phyloP scores from a whole-genome alignment of 2,888 invertebrate genomes.

The Linyphia triangularis region DNA sequence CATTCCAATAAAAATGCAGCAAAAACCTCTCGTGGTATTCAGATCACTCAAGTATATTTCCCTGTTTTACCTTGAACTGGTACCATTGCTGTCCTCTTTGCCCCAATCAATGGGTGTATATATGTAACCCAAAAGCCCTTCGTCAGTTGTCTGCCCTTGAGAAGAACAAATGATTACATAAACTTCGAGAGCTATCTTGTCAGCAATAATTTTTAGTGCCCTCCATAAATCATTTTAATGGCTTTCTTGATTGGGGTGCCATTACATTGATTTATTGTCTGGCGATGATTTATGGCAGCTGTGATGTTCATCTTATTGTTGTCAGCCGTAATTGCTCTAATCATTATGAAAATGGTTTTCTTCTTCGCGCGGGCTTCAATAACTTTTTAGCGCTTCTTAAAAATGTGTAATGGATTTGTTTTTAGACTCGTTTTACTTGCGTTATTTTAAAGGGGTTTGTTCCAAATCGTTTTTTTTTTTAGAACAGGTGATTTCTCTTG shows the following conservation, averaged over 20 bases:
- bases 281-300: conserved; percentile 12
- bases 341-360: background rate
- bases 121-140: background rate
- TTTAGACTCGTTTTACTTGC: too few relatives aligned
- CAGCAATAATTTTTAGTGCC: conserved; percentile 38
- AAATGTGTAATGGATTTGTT: background rate
- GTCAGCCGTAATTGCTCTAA: conserved; percentile 42
- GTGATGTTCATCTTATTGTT: conserved; percentile 43
- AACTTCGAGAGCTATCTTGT: conserved; percentile 35
- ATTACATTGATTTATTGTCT: conserved; percentile 59
- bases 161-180: conserved; percentile 29
- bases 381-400: conserved; percentile 17
- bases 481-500: background rate
- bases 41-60: background rate
- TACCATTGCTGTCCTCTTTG: background rate
- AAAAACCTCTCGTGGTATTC: background rate
- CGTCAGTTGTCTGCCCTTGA: background rate
- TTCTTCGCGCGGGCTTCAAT: background rate
- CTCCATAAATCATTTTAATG: conserved; percentile 61
- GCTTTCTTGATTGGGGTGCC: conserved; percentile 33
- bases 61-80: conserved; percentile 1
- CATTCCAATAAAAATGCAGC: background rate
- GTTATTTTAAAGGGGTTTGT: too few relatives aligned
- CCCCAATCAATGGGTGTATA: background rate
- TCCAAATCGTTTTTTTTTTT: background rate